Base-by-base conservation (phyloP, 2,113 vertebrate genomes). In the Rhinopithecus roxellana region DNA sequence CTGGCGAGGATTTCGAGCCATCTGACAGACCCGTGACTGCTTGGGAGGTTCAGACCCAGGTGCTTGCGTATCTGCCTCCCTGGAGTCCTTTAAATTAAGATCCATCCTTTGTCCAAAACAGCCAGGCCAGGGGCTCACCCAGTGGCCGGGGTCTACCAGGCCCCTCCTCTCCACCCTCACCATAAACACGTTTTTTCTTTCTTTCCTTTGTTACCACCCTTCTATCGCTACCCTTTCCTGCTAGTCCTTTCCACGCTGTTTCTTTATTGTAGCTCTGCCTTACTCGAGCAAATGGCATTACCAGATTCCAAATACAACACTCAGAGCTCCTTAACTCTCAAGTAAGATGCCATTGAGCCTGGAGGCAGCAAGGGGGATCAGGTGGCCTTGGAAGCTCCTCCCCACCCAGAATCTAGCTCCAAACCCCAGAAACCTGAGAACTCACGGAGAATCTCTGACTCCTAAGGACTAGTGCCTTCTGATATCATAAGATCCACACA, bases 31-130 rank as follows among this genome's bases (percentile, higher is more conserved):
- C 38, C 25, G 27, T 35, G 32, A 8, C 40, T 11, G n/a, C 1
- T 75, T 78, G 67, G 67, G n/a, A 88, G 35, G 20, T 52, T 91
- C 20, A 67, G 81, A 90, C 64, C 59, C 77, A 72, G 30, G 11
- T 6, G 40, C 77, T n/a, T 48, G 16, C 8, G 18, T 50, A 25
- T 61, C 57, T 5, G 2, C 20, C 32, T 48, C 61, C 3, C n/a
- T 8, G 2, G 14, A 18, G 45, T 64, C 79, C 91, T 94, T 61
- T 25, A 45, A 43, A 25, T 72, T 5, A n/a, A 92, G 32, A 77
- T 1, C 0, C 0, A 2, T 4, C 45, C 35, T 67, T 77, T 55
- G 14, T 81, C 70, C 55, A 72, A 52, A 88, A n/a, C 1, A 3
- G 22, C 38, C 52, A 43, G 86, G 81, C n/a, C 55, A 69, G 48